Evolutionary conservation across 2,797 vertebrate genomes (phyloP).

Genomic region (Spatula clypeata): DNA sequence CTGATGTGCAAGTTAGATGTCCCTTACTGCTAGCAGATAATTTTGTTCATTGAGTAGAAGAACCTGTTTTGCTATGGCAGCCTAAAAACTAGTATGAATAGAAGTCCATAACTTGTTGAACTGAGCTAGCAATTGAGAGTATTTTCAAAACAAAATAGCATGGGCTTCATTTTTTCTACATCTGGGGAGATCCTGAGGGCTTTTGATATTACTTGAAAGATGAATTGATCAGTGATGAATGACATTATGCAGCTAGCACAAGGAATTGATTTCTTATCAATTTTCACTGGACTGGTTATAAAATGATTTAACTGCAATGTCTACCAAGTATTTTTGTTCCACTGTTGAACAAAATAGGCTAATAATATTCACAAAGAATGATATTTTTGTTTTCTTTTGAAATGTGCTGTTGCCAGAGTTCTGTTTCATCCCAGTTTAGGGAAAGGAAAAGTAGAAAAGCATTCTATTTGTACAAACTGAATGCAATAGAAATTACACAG

Average conservation of each 20-base stretch:
- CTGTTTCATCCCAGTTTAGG: not conserved
- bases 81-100: not conserved
- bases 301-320: not conserved
- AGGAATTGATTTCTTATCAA: not conserved
- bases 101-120: not conserved
- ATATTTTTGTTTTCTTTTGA: not conserved
- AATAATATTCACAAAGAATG: not conserved
- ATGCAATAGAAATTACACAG: not conserved
- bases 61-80: not conserved
- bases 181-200: slow-evolving; percentile 11
- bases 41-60: not conserved
- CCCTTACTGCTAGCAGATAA: not conserved
- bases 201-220: not conserved
- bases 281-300: not conserved
- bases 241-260: slow-evolving; percentile 41
- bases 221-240: slow-evolving; percentile 1
- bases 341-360: not conserved
- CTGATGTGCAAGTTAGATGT: not conserved
- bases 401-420: not conserved
- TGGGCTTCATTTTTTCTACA: not conserved
- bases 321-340: not conserved
- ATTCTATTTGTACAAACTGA: not conserved
- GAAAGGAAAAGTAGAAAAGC: not conserved
- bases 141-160: not conserved
- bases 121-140: not conserved